A percentile compares a stretch with the other conserved stretches of the same genome.
phyloP scores from a whole-genome alignment of 2,888 invertebrate genomes.

The Agriopis aurantiaria region DNA sequence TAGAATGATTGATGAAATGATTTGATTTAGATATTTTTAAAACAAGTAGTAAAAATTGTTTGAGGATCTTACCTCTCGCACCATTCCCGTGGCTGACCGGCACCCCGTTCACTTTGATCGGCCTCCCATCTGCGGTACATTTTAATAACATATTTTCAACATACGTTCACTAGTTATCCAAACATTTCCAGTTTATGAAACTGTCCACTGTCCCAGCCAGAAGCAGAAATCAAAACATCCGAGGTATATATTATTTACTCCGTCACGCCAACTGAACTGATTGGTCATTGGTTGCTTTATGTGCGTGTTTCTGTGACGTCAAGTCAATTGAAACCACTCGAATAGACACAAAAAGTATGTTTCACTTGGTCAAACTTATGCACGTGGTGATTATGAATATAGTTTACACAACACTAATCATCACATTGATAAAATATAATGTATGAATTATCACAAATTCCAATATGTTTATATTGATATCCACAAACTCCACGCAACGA shows the following conservation, averaged over 20 bases:
- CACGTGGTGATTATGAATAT: conserved; percentile 45
- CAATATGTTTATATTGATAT: conserved; percentile 9
- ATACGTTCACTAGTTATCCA: conserved; percentile 71
- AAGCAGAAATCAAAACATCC: conserved; percentile 62
- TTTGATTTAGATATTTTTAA: not conserved
- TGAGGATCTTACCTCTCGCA: conserved; percentile 76
- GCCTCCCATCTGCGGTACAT: conserved; percentile 83
- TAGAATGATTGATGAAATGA: no score
- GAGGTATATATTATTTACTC: conserved; percentile 52
- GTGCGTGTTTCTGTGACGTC: conserved; percentile 70
- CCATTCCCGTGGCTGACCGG: conserved; percentile 76
- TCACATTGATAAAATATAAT: conserved; percentile 47
- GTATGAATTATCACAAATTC: conserved; percentile 31
- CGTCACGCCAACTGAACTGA: conserved; percentile 67
- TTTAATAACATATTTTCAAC: conserved; percentile 80
- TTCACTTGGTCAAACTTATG: conserved; percentile 50
- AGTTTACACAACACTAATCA: conserved; percentile 63
- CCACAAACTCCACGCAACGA: conserved; percentile 32
- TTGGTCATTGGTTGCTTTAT: conserved; percentile 58
- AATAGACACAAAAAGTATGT: conserved; percentile 63
- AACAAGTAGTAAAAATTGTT: conserved; percentile 15
- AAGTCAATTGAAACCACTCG: conserved; percentile 77
- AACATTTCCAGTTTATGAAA: conserved; percentile 61
- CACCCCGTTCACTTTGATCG: conserved; percentile 81
- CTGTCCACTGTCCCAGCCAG: conserved; percentile 62